Conservation (phyloP, 1,140 invertebrate genomes). For the Acyrthosiphon pisum region DNA sequence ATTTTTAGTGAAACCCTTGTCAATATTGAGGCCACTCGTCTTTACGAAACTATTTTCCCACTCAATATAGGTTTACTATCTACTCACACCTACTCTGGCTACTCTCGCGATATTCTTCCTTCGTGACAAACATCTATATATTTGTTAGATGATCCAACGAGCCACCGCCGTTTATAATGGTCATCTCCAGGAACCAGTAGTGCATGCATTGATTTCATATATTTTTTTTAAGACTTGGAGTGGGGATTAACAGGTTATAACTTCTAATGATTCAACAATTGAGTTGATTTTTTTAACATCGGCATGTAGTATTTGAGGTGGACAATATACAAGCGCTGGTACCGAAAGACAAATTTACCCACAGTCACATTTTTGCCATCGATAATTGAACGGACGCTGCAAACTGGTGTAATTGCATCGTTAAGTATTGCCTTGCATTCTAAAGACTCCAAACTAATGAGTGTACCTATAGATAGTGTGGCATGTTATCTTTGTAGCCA, state of each 20-base stretch:
- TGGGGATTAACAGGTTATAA: conserved; percentile 46
- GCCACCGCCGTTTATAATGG: conserved; percentile 5
- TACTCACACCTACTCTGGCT: conserved; percentile 1
- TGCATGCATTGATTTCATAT: conserved; percentile 20
- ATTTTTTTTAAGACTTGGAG: conserved; percentile 6
- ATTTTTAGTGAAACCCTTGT: background rate
- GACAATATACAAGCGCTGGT: background rate
- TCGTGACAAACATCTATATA: conserved; percentile 46
- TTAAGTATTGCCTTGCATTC: conserved; percentile 43
- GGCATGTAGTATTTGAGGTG: conserved; percentile 41
- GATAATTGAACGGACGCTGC: conserved; percentile 42
- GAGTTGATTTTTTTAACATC: conserved; percentile 30
- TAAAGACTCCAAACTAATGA: conserved; percentile 49
- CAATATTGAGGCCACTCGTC: background rate
- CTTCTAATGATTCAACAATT: conserved; percentile 51
- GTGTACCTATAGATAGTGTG: background rate
- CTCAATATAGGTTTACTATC: background rate
- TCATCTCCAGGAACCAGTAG: conserved; percentile 38
- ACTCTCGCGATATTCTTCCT: conserved; percentile 23
- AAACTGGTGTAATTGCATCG: conserved; percentile 52
- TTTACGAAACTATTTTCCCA: conserved; percentile 28
- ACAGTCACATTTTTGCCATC: conserved; percentile 42
- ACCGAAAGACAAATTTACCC: conserved; percentile 50
- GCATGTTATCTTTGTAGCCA: conserved; percentile 21
- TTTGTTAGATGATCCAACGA: background rate